Evolutionary conservation across 2,113 vertebrate species (phyloP), one percentile per base, ranked within the genome.

Genomic region (Bucco capensis): DNA sequence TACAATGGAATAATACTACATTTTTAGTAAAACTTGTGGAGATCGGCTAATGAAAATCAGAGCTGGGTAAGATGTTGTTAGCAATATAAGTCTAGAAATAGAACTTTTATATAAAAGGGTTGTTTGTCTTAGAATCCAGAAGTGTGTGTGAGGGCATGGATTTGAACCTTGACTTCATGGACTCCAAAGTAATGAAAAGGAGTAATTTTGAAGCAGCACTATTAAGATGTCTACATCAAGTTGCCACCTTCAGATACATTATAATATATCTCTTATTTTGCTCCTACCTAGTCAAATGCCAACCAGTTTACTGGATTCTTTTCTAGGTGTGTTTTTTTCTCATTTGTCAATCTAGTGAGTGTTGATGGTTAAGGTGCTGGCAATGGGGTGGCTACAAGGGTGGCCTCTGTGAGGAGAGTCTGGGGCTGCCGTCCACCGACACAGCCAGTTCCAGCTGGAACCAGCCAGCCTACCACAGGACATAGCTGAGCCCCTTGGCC

Each of bases 391-490:
- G 44, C 33, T 67, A 18, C 19, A 22, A 9, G 51, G 35, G 19
- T 0, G 9, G 8, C 30, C 18, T 25, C 40, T 47, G 2, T 44
- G 57, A 31, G 33, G 24, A 51, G 28, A 2, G 8, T 4, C 37
- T 1, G 2, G n/a, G 19, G 19, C 31, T 77, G 15, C 35, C 14
- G 9, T 1, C 2, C 30, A 28, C 21, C 1, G 0, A 19, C 15
- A 9, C 42, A 56, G 49, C 2, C 0, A 1, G 4, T 37, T 37
- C 17, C 37, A 58, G 31, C 11, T 0, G 1, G 16, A 24, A 60
- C 46, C 19, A 47, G 0, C 0, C 1, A 10, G 40, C 11, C 16
- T 33, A 47, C 7, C 0, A 0, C 17, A 60, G 56, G 22, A 25
- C 33, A 44, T 0, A 0, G 16, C 31, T 44, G 25, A 56, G 25